phyloP scores from a whole-genome alignment of 2,113 vertebrate species.

The Anhinga rufa region DNA sequence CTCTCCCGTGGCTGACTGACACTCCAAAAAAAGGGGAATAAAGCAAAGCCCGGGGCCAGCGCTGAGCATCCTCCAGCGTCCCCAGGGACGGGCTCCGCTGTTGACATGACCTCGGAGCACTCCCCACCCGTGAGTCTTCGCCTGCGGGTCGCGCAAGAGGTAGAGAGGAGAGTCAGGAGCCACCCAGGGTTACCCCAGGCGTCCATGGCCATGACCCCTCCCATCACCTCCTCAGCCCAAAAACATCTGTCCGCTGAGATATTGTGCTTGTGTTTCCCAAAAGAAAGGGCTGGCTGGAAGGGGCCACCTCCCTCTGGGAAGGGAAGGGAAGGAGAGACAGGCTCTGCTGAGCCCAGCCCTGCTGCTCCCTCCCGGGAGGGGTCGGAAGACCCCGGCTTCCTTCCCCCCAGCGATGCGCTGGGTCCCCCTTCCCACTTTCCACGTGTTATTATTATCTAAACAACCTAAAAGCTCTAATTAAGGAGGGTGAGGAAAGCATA shows the following conservation, averaged over 20 bases:
- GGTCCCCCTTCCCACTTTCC: fast-evolving
- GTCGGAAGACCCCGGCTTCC: not conserved
- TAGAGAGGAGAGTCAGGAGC: not conserved
- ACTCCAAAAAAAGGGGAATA: not conserved
- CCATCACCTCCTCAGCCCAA: not conserved
- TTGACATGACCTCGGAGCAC: not conserved
- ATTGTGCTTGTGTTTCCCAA: not conserved
- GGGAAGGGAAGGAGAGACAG: not conserved
- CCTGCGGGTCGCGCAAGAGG: not conserved
- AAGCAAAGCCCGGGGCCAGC: not conserved
- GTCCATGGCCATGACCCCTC: fast-evolving
- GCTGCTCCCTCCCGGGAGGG: not conserved
- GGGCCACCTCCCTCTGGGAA: too few species aligned
- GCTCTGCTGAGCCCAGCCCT: not conserved
- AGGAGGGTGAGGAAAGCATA: not conserved
- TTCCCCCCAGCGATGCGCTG: not conserved
- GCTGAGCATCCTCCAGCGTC: not conserved
- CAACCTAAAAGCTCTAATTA: not conserved
- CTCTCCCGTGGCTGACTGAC: not conserved
- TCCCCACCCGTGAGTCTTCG: fast-evolving
- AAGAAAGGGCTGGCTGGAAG: not conserved
- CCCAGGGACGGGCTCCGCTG: not conserved
- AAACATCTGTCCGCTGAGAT: not conserved
- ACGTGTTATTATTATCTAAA: fast-evolving
- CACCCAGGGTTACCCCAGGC: not conserved